These are phyloP conservation scores for Cerastis rubricosa DNA, from an alignment of 2,888 invertebrate genomes.

Conservation along the genomic window DNA sequence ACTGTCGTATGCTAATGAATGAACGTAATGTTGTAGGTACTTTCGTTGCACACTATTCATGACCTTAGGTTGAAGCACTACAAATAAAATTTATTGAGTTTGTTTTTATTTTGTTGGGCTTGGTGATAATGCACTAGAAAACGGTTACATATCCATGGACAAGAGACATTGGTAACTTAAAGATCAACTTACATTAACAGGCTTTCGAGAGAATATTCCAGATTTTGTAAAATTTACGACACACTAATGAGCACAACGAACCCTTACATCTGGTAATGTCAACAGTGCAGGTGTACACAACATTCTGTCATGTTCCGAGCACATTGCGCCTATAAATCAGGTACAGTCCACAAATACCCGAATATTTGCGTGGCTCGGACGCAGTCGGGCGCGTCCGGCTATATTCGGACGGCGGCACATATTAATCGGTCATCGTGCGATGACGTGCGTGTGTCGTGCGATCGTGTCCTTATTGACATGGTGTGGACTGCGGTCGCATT, in stretches of 20 bases:
- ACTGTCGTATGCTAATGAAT: constrained; percentile 16
- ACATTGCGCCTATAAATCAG: constrained; percentile 39
- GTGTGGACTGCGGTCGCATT: constrained; percentile 29
- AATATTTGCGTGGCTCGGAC: constrained; percentile 8
- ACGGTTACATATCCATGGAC: no score
- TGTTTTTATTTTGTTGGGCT: not conserved
- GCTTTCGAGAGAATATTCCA: not conserved
- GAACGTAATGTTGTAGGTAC: constrained; percentile 1
- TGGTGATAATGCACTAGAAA: not conserved
- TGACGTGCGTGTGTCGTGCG: constrained; percentile 6
- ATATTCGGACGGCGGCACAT: constrained; percentile 34
- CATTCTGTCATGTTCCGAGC: constrained; percentile 21
- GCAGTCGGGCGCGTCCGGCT: constrained; percentile 40
- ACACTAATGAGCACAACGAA: constrained; percentile 4
- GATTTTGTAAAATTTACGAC: not conserved
- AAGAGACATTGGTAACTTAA: not conserved
- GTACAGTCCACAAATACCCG: constrained; percentile 46
- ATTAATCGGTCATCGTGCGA: constrained; percentile 41
- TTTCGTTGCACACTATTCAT: not conserved
- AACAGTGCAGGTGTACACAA: constrained; percentile 1
- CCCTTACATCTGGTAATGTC: not conserved
- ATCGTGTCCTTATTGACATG: constrained; percentile 6
- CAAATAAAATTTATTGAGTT: not conserved
- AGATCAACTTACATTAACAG: no score
- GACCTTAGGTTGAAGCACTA: not conserved